These are phyloP conservation scores for Carduelis carduelis DNA, from an alignment of 2,797 vertebrate genomes.

Conservation along the genomic window DNA sequence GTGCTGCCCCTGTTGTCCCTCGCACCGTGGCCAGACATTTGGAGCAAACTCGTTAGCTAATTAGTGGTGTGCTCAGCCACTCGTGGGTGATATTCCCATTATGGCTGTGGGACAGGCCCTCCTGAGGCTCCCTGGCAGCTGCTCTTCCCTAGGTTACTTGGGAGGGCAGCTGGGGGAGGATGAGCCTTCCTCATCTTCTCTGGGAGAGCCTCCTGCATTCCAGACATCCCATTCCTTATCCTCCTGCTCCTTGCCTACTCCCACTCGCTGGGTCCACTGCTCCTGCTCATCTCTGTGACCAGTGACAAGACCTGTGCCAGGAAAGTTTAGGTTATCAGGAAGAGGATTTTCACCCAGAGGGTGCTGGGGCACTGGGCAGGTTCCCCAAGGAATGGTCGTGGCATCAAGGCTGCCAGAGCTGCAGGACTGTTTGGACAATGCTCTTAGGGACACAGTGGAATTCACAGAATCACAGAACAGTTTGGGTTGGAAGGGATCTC, in stretches of 20 bases:
- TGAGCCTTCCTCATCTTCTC: background rate
- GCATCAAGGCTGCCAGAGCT: background rate
- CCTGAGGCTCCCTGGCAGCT: slow-evolving; percentile 19
- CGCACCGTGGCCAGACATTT: background rate
- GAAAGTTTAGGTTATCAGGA: background rate
- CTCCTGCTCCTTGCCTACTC: background rate
- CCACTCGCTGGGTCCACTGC: fast-evolving
- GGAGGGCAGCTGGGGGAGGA: background rate
- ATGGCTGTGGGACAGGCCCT: background rate
- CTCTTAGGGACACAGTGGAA: background rate
- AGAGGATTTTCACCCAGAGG: background rate
- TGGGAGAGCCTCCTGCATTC: background rate
- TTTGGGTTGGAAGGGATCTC: background rate
- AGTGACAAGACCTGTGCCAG: background rate
- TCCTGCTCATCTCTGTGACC: background rate
- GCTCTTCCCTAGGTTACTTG: background rate
- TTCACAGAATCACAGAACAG: background rate
- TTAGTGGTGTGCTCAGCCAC: slow-evolving; percentile 28
- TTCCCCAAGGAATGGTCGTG: background rate
- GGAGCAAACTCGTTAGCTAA: slow-evolving; percentile 57
- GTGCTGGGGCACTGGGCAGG: background rate
- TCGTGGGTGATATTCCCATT: background rate
- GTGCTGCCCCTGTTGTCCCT: slow-evolving; percentile 7
- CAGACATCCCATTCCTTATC: background rate
- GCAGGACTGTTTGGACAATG: fast-evolving